Evolutionary conservation across 2,888 invertebrate species (phyloP), one percentile per base, ranked within the genome.

Genomic region (Clivina fossor): DNA sequence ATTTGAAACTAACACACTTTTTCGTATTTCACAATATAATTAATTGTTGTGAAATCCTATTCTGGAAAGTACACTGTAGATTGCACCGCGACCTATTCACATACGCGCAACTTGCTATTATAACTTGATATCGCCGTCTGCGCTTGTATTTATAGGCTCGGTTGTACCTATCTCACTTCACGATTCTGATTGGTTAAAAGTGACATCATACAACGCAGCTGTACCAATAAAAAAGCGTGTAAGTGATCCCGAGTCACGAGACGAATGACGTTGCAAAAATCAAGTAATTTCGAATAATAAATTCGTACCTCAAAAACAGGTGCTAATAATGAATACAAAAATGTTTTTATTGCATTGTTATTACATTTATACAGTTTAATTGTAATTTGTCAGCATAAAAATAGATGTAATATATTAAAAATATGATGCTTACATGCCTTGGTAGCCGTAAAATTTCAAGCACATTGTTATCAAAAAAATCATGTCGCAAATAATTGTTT

Each of bases 41-140:
- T 43, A 51, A 51, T 38, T 51, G 33, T 51, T 51, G 51, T 51
- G 51, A 51, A 51, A 51, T 51, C 40, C 22, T 13, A 18, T 20
- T 43, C 8, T 20, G 33, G 30, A 8, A 20, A n/a, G n/a, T 22
- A 28, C 35, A 15, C 11, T 37, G 7, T 51, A 24, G 11, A 18
- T 51, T 22, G 20, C 19, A n/a, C n/a, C n/a, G n/a, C n/a, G n/a
- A n/a, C n/a, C 32, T 43, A 43, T 11, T 43, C 43, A 41, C 51
- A 24, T 41, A 30, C 33, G 43, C 30, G 15, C 22, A 33, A 26
- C 4, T 28, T 15, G 30, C 15, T 20, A 40, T 40, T 51, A 15
- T 51, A 28, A 19, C 13, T 22, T 32, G 22, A 41, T 15, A n/a
- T 43, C 43, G 5, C 33, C 32, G n/a, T 33, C n/a, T 22, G 4